phyloP scores from a whole-genome alignment of 1,140 invertebrate genomes.

The Ceratina calcarata region DNA sequence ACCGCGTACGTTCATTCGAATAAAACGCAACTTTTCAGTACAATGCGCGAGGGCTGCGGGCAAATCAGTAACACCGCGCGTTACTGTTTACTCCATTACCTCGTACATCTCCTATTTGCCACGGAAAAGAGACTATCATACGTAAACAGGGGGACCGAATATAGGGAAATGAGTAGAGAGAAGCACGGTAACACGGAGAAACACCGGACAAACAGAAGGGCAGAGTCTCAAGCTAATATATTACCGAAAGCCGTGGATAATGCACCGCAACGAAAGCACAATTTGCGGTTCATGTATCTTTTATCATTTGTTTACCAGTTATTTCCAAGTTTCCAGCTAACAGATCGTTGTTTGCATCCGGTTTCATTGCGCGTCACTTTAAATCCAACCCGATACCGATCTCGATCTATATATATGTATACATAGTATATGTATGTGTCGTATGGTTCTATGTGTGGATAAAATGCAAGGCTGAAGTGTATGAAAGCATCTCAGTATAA shows the following conservation, averaged over 20 bases:
- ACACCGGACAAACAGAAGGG: constrained; percentile 10
- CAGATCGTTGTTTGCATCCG: constrained; percentile 8
- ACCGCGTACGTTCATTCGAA: too few species aligned
- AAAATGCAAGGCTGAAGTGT: too few species aligned
- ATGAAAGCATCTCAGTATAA: too few species aligned
- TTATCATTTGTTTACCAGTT: constrained; percentile 30
- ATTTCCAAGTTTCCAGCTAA: neutral
- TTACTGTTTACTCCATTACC: constrained; percentile 18
- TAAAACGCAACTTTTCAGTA: neutral
- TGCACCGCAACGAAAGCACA: constrained; percentile 21
- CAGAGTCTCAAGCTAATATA: constrained; percentile 5
- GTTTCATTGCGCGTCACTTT: neutral
- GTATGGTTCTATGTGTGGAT: too few species aligned
- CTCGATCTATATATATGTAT: too few species aligned
- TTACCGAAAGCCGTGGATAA: constrained; percentile 22
- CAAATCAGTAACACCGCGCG: constrained; percentile 5
- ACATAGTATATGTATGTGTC: too few species aligned
- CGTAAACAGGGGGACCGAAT: neutral
- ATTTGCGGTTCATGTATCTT: constrained; percentile 20
- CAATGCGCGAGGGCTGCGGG: neutral
- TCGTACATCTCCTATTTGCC: constrained; percentile 3
- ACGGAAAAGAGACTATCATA: constrained; percentile 1
- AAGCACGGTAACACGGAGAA: neutral
- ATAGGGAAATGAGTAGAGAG: neutral
- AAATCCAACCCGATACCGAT: neutral